Evolutionary conservation across 2,888 invertebrate genomes (phyloP).

Genomic region (Calliphora vomitoria): DNA sequence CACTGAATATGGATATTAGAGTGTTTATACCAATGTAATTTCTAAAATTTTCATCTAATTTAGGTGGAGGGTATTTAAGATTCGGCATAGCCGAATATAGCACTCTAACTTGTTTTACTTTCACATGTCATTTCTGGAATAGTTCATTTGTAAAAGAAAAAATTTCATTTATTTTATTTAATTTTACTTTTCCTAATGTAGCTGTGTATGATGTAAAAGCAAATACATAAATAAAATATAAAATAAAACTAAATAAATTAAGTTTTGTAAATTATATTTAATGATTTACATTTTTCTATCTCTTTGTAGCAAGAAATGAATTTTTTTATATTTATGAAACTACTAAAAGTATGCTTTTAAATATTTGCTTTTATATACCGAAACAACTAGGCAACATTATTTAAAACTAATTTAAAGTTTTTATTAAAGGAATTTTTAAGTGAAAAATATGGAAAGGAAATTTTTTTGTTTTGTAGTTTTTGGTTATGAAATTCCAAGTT

Average conservation of each 20-base stretch:
- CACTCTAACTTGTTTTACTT: no score
- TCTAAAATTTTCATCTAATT: no score
- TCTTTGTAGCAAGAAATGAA: background rate
- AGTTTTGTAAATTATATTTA: conserved; percentile 20
- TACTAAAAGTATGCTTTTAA: conserved; percentile 7
- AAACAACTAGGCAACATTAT: background rate
- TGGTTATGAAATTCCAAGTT: no score
- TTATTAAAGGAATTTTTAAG: background rate
- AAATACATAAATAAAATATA: background rate
- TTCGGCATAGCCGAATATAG: no score
- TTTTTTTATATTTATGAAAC: background rate
- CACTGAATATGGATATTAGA: no score
- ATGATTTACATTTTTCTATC: conserved; percentile 5
- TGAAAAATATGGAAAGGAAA: no score
- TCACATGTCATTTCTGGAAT: background rate
- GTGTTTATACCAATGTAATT: no score
- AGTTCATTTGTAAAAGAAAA: no score
- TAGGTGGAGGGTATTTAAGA: no score
- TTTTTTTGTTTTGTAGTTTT: no score
- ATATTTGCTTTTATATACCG: background rate
- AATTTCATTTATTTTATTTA: no score
- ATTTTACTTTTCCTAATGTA: background rate
- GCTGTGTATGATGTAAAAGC: conserved; percentile 1
- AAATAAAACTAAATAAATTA: conserved; percentile 13
- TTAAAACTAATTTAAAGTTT: background rate